Base-by-base conservation (phyloP, 2,888 invertebrate genomes). In the Nomada fucata region DNA sequence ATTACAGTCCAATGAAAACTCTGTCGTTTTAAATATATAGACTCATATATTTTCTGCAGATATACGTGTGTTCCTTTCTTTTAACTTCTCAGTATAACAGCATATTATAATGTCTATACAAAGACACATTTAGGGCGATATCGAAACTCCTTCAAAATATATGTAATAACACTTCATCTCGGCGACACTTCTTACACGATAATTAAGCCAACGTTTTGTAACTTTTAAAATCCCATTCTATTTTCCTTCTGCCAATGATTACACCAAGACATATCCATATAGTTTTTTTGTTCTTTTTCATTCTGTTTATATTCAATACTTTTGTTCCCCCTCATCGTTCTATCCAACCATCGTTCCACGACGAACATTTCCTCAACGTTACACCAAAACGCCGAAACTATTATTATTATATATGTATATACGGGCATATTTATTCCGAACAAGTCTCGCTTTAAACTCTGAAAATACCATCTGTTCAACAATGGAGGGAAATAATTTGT, bases 191-290 rank as follows among this genome's bases (percentile, higher is more conserved):
- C 67, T 74, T 74, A 74, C 53, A 61, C 47, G 64, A 53, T 78
- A 79, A 77, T 79, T 70, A 79, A 79, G 78, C 78, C 78, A 70
- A 79, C 78, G 13, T 52, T 55, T 36, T 53, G 67, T 61, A 67
- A 60, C 64, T 15, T 67, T 59, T 0, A 36, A 42, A 36, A 77
- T 60, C 23, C 59, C n/a, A 59, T 23, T 42, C 64, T 29, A 59
- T 20, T 64, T 70, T 69, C 53, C 9, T 69, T 29, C 57, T 57
- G 78, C 55, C 57, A 20, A 57, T 63, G 20, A 61, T 53, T 75
- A 76, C 50, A 76, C 57, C 20, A 50, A 50, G 44, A 36, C 29
- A 57, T 44, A 59, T 53, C 18, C 20, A 29, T 52, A 44, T 26
- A 42, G 26, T 26, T 42, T 59, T 15, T 4, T n/a, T 36, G 23